Conservation (phyloP, 2,797 vertebrate species). For the Micromesistius poutassou region DNA sequence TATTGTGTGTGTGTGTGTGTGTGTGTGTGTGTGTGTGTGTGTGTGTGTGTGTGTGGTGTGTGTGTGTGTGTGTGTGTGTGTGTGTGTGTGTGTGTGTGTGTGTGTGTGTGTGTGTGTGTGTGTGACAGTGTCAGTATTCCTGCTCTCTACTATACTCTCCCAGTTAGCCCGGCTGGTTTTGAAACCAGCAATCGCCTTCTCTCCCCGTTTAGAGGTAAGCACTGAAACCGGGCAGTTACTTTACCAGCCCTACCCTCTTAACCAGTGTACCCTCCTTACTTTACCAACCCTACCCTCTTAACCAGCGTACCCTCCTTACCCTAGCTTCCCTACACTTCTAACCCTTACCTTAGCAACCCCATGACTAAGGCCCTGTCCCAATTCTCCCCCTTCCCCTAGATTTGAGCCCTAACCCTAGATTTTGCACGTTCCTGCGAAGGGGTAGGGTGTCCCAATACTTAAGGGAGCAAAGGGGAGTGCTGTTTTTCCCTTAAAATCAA, state of each 20-base stretch:
- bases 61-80: background rate
- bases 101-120: slow-evolving; percentile 2
- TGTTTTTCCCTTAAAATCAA: too few relatives aligned
- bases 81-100: slow-evolving; percentile 11
- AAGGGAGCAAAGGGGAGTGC: too few relatives aligned
- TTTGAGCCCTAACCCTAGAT: too few relatives aligned
- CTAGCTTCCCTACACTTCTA: too few relatives aligned
- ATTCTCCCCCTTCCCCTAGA: too few relatives aligned
- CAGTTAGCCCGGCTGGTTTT: slow-evolving; percentile 37
- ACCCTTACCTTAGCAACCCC: too few relatives aligned
- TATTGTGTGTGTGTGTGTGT: slow-evolving; percentile 5
- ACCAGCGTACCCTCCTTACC: background rate
- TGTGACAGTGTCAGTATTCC: slow-evolving; percentile 25
- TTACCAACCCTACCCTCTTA: background rate
- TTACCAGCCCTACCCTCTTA: background rate
- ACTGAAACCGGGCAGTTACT: background rate
- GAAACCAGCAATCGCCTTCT: slow-evolving; percentile 40
- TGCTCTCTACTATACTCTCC: slow-evolving; percentile 50
- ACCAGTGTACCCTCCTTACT: background rate
- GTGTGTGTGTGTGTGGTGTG: background rate
- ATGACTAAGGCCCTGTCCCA: too few relatives aligned
- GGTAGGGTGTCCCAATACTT: too few relatives aligned
- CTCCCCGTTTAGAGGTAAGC: slow-evolving; percentile 56
- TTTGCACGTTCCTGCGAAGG: too few relatives aligned
- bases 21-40: slow-evolving; percentile 8